Evolutionary conservation across 2,797 vertebrate genomes (phyloP).

Genomic region (Podargus strigoides): DNA sequence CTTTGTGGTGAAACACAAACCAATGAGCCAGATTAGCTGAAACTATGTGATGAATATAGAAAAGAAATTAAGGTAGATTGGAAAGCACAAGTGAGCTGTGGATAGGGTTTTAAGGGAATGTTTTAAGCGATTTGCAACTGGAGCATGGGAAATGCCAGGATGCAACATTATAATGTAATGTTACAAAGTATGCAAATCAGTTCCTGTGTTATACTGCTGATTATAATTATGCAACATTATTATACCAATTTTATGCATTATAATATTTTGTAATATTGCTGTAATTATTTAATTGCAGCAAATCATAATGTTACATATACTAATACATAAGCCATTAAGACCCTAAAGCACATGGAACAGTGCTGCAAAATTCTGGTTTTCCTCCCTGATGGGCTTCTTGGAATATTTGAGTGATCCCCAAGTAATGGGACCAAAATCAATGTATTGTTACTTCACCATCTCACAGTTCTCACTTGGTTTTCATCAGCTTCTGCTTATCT

Average conservation of each 20-base stretch:
- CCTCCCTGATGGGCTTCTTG: neutral
- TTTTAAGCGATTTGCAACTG: neutral
- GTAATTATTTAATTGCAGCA: conserved; percentile 20
- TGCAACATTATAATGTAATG: neutral
- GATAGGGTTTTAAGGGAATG: neutral
- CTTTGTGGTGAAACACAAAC: neutral
- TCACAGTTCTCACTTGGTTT: neutral
- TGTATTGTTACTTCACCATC: neutral
- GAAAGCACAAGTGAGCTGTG: neutral
- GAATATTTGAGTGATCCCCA: neutral
- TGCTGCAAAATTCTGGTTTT: neutral
- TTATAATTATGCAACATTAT: conserved; percentile 10
- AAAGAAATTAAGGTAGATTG: neutral
- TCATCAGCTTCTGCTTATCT: neutral
- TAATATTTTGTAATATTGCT: conserved; percentile 11
- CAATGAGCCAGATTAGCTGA: neutral
- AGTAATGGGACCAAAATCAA: neutral
- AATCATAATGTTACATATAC: neutral
- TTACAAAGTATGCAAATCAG: neutral
- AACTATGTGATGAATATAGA: neutral
- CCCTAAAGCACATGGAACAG: neutral
- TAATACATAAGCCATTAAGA: neutral
- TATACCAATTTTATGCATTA: neutral
- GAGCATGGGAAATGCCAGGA: neutral
- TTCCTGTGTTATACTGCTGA: neutral